Evolutionary conservation across 2,113 vertebrate species (phyloP).

Genomic region (Bujurquina vittata): DNA sequence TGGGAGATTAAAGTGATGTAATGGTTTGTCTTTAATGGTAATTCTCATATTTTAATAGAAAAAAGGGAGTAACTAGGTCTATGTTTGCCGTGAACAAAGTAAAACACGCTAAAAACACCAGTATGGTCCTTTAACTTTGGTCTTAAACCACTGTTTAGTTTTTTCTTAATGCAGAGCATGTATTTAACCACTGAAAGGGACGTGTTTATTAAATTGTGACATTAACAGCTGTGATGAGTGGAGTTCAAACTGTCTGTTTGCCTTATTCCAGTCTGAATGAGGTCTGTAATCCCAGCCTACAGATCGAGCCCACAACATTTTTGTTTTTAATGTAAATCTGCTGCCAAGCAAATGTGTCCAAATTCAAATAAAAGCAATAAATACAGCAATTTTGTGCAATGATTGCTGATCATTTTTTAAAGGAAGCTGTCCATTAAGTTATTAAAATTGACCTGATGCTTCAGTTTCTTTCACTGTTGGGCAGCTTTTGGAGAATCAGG

Average conservation of each 20-base stretch:
- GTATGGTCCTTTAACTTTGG: slow-evolving; percentile 53
- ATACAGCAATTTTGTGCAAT: background rate
- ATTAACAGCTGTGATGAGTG: slow-evolving; percentile 33
- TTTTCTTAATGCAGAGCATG: slow-evolving; percentile 31
- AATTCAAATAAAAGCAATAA: slow-evolving; percentile 69
- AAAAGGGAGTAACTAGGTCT: background rate
- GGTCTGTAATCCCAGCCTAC: slow-evolving; percentile 18
- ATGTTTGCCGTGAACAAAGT: background rate
- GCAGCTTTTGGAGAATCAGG: too few species aligned
- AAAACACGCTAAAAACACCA: background rate
- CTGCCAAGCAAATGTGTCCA: slow-evolving; percentile 39
- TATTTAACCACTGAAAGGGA: slow-evolving; percentile 66
- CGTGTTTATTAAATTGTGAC: slow-evolving; percentile 25
- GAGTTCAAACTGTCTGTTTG: background rate
- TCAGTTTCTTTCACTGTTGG: too few species aligned
- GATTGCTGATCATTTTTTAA: background rate
- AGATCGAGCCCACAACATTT: background rate
- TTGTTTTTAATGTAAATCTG: slow-evolving; percentile 45
- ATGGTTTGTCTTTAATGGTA: background rate
- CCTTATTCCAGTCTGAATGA: slow-evolving; percentile 20
- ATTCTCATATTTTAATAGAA: background rate
- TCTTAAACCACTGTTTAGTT: slow-evolving; percentile 60
- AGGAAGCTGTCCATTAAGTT: too few species aligned
- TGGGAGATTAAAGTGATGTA: background rate
- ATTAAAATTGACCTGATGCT: too few species aligned